phyloP scores from a whole-genome alignment of 2,797 vertebrate genomes.

The Myotis daubentonii region DNA sequence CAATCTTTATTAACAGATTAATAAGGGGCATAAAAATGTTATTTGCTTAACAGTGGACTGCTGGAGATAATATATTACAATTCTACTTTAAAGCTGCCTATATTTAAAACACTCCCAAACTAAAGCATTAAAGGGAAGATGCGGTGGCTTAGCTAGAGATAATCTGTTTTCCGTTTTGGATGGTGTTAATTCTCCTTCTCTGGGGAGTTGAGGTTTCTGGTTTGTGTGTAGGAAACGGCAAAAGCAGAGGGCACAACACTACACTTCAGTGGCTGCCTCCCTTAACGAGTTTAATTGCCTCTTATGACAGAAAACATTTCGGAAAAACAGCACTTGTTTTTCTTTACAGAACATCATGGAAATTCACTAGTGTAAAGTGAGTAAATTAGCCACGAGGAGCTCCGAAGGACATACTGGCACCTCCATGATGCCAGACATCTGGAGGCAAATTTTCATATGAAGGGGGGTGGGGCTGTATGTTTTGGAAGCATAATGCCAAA shows the following conservation, averaged over 20 bases:
- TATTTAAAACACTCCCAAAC: conserved; percentile 27
- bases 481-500: conserved; percentile 27
- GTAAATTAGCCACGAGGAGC: not conserved
- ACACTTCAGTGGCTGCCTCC: conserved; percentile 85
- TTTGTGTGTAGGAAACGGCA: conserved; percentile 82
- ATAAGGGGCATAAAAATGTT: not conserved
- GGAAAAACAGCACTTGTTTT: conserved; percentile 64
- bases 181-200: conserved; percentile 87
- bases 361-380: conserved; percentile 23
- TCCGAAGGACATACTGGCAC: not conserved
- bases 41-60: not conserved
- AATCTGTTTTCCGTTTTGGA: conserved; percentile 85
- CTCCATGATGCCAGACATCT: conserved; percentile 5
- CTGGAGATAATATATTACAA: not conserved
- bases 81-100: conserved; percentile 82
- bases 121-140: conserved; percentile 74
- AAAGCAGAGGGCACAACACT: conserved; percentile 79
- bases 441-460: conserved; percentile 44
- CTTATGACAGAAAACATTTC: conserved; percentile 75
- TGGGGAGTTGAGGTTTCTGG: conserved; percentile 83
- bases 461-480: not conserved
- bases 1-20: not conserved
- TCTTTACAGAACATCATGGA: conserved; percentile 52
- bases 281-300: conserved; percentile 81
- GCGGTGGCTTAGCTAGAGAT: conserved; percentile 86